Conservation (phyloP, 53 echinoderm and acorn worm genomes). For the Henricia sp. region DNA sequence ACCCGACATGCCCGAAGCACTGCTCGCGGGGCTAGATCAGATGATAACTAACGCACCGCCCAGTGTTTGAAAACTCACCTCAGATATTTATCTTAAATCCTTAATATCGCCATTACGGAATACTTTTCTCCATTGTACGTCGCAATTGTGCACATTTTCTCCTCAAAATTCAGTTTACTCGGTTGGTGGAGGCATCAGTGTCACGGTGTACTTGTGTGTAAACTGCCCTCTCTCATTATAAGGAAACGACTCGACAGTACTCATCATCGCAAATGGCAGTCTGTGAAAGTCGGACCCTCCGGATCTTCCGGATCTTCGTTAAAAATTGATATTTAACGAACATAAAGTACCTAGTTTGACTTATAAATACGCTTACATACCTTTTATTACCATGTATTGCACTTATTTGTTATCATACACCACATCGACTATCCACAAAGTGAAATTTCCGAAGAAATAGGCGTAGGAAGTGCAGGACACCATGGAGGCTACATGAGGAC, state of each 20-base stretch:
- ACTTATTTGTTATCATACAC: no score
- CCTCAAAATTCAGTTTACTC: slow-evolving; percentile 24
- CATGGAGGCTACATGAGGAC: no score
- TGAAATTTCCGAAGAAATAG: no score
- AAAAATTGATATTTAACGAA: no score
- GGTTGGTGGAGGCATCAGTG: neutral
- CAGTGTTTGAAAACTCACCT: slow-evolving; percentile 45
- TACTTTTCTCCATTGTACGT: slow-evolving; percentile 34
- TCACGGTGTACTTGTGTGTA: slow-evolving; percentile 3
- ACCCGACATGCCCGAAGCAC: neutral
- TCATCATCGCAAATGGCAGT: no score
- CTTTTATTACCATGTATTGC: no score
- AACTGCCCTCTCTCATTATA: neutral
- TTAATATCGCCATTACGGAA: slow-evolving; percentile 24
- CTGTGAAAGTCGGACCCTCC: no score
- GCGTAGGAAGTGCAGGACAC: no score
- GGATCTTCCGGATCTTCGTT: no score
- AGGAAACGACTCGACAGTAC: slow-evolving; percentile 35
- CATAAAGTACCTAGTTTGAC: no score
- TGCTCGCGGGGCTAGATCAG: neutral
- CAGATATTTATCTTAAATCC: slow-evolving; percentile 42
- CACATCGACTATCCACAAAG: no score
- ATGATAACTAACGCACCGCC: neutral
- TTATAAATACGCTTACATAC: no score
- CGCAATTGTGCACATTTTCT: slow-evolving; percentile 60